These are phyloP conservation scores for Ctenopoma multispine DNA, from an alignment of 2,797 vertebrate genomes.

Conservation along the genomic window DNA sequence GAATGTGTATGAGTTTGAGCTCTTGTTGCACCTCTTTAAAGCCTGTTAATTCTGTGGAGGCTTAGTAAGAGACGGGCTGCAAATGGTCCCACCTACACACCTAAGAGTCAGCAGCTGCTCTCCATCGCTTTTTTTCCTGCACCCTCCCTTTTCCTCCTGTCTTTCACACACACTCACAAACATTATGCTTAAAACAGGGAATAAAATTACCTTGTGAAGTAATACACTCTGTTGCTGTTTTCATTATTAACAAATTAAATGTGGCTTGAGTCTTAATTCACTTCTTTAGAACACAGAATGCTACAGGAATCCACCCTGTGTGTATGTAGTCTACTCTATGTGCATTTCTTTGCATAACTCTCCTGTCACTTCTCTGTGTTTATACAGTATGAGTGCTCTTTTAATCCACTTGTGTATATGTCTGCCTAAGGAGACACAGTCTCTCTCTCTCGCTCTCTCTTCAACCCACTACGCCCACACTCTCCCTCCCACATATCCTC, in stretches of 20 bases:
- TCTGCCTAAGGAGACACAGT: conserved; percentile 58
- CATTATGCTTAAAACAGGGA: conserved; percentile 42
- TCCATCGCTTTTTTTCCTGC: conserved; percentile 47
- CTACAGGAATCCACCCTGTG: conserved; percentile 22
- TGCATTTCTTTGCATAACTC: conserved; percentile 42
- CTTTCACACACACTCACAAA: conserved; percentile 35
- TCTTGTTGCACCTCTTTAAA: conserved; percentile 55
- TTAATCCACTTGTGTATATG: conserved; percentile 73
- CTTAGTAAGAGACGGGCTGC: conserved; percentile 63
- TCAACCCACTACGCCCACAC: conserved; percentile 75
- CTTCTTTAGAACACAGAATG: conserved; percentile 14
- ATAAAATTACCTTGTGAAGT: conserved; percentile 52
- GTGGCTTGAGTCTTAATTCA: conserved; percentile 7
- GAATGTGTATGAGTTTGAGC: conserved; percentile 22
- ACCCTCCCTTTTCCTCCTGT: conserved; percentile 7
- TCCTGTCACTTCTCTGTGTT: conserved; percentile 43
- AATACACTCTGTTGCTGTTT: conserved; percentile 52
- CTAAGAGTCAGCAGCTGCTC: conserved; percentile 67
- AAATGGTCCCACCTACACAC: conserved; percentile 82
- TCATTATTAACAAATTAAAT: conserved; percentile 36
- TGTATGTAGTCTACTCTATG: neutral
- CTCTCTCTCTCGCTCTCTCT: conserved; percentile 42
- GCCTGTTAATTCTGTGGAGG: conserved; percentile 68
- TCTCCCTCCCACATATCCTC: conserved; percentile 79
- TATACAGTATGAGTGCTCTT: conserved; percentile 58